phyloP scores from a whole-genome alignment of 2,888 invertebrate species.

The Campoplex nolae region DNA sequence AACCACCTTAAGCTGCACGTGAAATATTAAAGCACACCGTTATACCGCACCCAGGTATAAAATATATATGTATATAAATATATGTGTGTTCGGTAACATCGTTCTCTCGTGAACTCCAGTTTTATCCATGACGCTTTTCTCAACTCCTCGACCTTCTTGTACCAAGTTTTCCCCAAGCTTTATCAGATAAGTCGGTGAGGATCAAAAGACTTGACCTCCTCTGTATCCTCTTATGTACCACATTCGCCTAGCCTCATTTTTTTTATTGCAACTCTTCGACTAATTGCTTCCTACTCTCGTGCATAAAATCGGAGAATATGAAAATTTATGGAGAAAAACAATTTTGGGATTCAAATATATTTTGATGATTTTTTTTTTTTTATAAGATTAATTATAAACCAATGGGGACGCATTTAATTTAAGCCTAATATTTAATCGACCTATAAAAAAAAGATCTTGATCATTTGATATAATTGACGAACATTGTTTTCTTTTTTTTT shows the following conservation, averaged over 20 bases:
- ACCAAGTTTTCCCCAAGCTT: conserved; percentile 49
- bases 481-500: neutral
- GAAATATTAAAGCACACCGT: conserved; percentile 78
- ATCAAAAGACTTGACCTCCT: conserved; percentile 51
- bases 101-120: conserved; percentile 51
- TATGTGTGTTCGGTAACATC: neutral
- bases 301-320: conserved; percentile 11
- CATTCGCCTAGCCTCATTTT: neutral
- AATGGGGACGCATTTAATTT: neutral
- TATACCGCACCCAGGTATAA: conserved; percentile 48
- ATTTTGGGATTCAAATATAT: neutral
- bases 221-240: conserved; percentile 17
- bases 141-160: conserved; percentile 58
- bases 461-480: neutral
- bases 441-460: neutral
- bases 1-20: conserved; percentile 73
- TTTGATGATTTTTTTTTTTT: neutral
- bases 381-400: too few relatives aligned
- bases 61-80: neutral
- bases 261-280: conserved; percentile 18
- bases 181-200: conserved; percentile 30
- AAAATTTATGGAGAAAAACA: conserved; percentile 1
- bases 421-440: too few relatives aligned
- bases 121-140: conserved; percentile 59
- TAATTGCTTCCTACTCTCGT: conserved; percentile 11